Conservation (phyloP, 2,113 vertebrate genomes). For the Paedocypris sp. region DNA sequence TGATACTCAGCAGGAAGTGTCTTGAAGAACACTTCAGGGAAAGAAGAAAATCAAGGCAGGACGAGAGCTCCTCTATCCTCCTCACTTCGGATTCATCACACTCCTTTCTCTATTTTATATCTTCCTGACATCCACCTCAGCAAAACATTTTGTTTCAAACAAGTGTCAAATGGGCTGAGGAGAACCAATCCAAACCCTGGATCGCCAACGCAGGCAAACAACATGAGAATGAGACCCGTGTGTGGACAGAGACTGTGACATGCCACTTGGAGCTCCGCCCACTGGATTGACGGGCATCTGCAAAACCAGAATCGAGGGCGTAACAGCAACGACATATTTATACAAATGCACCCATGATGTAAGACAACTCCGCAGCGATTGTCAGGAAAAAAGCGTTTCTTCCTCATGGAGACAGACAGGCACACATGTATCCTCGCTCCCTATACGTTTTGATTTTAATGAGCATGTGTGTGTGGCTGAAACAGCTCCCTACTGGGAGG, state of each 20-base stretch:
- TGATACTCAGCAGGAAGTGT: slow-evolving; percentile 2
- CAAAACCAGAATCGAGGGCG: not conserved
- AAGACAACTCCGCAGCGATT: too few relatives aligned
- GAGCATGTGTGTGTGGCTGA: slow-evolving; percentile 6
- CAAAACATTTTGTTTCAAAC: not conserved
- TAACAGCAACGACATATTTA: slow-evolving; percentile 3
- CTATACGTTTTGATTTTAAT: slow-evolving; percentile 14
- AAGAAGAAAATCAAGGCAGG: not conserved
- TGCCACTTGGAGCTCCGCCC: slow-evolving; percentile 19
- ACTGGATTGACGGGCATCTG: not conserved
- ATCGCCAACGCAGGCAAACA: too few relatives aligned
- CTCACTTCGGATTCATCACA: not conserved
- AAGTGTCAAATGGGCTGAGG: not conserved
- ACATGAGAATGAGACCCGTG: not conserved
- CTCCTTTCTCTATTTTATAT: too few relatives aligned
- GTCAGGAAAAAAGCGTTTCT: too few relatives aligned
- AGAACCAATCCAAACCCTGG: too few relatives aligned
- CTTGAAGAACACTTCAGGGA: not conserved
- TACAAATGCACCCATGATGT: not conserved
- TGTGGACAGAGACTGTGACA: not conserved
- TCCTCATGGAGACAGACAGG: slow-evolving; percentile 2
- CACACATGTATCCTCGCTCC: not conserved
- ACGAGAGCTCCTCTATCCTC: not conserved
- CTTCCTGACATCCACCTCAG: not conserved
- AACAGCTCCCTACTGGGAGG: not conserved